phyloP scores from a whole-genome alignment of 92 coral and sea anemone genomes.

The Parazoanthus swiftii region DNA sequence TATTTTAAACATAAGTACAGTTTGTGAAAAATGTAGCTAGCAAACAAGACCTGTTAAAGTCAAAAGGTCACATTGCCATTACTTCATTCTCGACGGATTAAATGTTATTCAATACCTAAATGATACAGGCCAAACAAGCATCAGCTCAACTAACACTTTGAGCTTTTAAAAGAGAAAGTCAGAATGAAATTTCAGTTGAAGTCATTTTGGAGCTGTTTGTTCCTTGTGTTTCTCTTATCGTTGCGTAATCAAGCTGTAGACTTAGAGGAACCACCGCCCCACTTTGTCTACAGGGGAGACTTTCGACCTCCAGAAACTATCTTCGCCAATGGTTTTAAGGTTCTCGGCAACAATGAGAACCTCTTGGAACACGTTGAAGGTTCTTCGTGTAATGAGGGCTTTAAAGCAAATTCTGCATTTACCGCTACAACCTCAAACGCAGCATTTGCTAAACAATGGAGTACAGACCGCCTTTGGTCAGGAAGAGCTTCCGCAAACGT shows the following conservation, averaged over 20 bases:
- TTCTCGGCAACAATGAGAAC: not conserved
- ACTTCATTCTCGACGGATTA: not conserved
- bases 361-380: slow-evolving; percentile 8
- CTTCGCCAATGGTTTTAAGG: not conserved
- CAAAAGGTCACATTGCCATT: not conserved
- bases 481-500: not conserved
- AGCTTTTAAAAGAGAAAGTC: not conserved
- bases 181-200: not conserved
- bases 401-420: not conserved
- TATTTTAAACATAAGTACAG: too few relatives aligned
- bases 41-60: not conserved
- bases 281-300: not conserved
- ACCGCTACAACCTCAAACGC: not conserved
- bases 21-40: not conserved
- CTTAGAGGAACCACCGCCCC: not conserved
- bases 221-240: not conserved
- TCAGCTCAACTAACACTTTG: not conserved
- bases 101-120: not conserved
- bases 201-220: not conserved
- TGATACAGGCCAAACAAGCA: not conserved
- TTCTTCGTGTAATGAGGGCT: not conserved
- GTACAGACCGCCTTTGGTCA: not conserved
- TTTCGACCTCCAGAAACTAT: not conserved
- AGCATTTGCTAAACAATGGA: not conserved
- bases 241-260: not conserved